Evolutionary conservation across 2,797 vertebrate genomes (phyloP), one percentile per base, ranked within the genome.

Genomic region (Ctenochaetus hawaiiensis): DNA sequence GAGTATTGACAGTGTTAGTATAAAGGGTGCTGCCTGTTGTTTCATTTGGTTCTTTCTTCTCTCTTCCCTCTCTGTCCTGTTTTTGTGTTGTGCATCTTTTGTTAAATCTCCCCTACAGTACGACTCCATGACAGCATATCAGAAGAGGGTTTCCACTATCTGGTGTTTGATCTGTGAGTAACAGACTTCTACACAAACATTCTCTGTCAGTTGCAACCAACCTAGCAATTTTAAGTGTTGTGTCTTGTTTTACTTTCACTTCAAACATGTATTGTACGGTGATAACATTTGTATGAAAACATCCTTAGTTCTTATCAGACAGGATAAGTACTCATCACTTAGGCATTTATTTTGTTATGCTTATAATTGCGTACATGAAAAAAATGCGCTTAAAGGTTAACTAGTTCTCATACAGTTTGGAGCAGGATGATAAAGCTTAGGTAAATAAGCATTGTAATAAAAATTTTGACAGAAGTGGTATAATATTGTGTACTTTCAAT

Each of bases 121-220:
- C 95, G 98, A 82, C 98, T 99, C 76, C 98, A 99, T 93, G 98
- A 99, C 95, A 99, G 98, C 96, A 99, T 99, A 96, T 99, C 98
- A 72, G 98, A 99, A 91, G 98, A 99, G 89, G 97, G 98, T 86
- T 98, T 97, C 93, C 98, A 99, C 95, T 99, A 99, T 94, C 93
- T 99, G 94, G 97, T 99, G 91, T 99, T 99, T 95, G 98, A 99
- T 96, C 94, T 99, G 98, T 99, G 95, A 99, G 98, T 99, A 86
- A 64, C 41, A 70, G 2, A 60, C 58, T 62, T 18, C 23, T 20
- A 22, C 48, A 56, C 20, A 34, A 43, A 62, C 23, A 17, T 26
- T 62, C 37, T 59, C 48, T 47, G 44, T 49, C 23, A 18, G 6
- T 8, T 26, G 2, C 22, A 10, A 14, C 10, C 51, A 48, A 18